These are phyloP conservation scores for Euplagia quadripunctaria DNA, from an alignment of 2,888 invertebrate species.

Conservation along the genomic window DNA sequence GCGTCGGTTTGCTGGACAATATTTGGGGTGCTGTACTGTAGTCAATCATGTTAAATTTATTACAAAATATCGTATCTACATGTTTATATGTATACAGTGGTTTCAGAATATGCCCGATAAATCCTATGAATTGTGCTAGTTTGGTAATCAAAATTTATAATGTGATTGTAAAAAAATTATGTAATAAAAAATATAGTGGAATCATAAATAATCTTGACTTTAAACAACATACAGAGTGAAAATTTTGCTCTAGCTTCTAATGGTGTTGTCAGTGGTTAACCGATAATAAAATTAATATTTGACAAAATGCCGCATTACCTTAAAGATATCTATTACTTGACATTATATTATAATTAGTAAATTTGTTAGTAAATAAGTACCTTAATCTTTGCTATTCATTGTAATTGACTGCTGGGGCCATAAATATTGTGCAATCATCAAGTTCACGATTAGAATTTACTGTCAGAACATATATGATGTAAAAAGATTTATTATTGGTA, in stretches of 20 bases:
- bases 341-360: constrained; percentile 19
- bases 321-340: constrained; percentile 21
- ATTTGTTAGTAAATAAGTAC: constrained; percentile 22
- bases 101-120: constrained; percentile 77
- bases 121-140: constrained; percentile 67
- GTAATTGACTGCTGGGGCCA: constrained; percentile 22
- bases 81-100: constrained; percentile 66
- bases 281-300: constrained; percentile 4
- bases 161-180: constrained; percentile 54
- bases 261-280: constrained; percentile 30
- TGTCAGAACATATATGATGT: constrained; percentile 3
- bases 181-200: constrained; percentile 47
- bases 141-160: constrained; percentile 69
- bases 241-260: constrained; percentile 53
- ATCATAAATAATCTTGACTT: constrained; percentile 48
- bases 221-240: constrained; percentile 49
- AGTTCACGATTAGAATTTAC: constrained; percentile 6
- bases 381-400: constrained; percentile 19
- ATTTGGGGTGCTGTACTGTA: constrained; percentile 81
- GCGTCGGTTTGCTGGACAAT: constrained; percentile 77
- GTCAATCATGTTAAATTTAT: constrained; percentile 82
- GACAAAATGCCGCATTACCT: constrained; percentile 22
- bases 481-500: constrained; percentile 12
- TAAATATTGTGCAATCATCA: constrained; percentile 20
- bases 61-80: constrained; percentile 73